These are phyloP conservation scores for Anthrax anthrax DNA, from an alignment of 2,888 invertebrate species.

Conservation along the genomic window DNA sequence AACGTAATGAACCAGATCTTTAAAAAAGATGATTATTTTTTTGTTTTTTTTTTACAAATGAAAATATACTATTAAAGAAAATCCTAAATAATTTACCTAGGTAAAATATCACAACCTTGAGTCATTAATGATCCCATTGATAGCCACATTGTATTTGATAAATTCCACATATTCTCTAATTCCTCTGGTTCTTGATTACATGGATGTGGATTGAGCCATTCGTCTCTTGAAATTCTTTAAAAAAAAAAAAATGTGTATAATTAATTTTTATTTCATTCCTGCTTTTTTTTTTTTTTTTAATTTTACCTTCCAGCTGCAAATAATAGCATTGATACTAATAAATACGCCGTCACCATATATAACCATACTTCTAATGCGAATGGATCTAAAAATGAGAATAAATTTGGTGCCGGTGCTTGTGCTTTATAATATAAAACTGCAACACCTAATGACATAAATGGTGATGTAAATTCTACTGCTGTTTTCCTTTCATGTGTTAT, in stretches of 20 bases:
- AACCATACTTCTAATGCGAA: constrained; percentile 79
- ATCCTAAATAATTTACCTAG: constrained; percentile 57
- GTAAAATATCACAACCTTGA: constrained; percentile 85
- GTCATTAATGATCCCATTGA: constrained; percentile 88
- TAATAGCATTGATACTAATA: constrained; percentile 67
- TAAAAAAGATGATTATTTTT: constrained; percentile 7
- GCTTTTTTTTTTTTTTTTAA: background rate
- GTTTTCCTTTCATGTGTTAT: constrained; percentile 82
- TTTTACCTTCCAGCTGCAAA: constrained; percentile 63
- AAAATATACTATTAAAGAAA: too few relatives aligned
- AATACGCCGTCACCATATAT: constrained; percentile 74
- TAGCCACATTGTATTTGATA: constrained; percentile 86
- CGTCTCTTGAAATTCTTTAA: constrained; percentile 65
- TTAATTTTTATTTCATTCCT: too few relatives aligned
- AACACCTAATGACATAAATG: constrained; percentile 93
- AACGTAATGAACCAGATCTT: constrained; percentile 63
- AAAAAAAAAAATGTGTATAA: background rate
- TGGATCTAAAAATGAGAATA: constrained; percentile 82
- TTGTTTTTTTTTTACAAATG: too few relatives aligned
- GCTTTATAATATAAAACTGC: constrained; percentile 70
- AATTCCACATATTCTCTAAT: constrained; percentile 77
- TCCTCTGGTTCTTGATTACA: constrained; percentile 73
- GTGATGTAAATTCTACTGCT: constrained; percentile 87
- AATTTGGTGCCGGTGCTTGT: constrained; percentile 59
- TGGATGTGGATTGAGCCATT: constrained; percentile 90